These are phyloP conservation scores for Tringa solitaria DNA, from an alignment of 2,113 vertebrate species.

Conservation along the genomic window DNA sequence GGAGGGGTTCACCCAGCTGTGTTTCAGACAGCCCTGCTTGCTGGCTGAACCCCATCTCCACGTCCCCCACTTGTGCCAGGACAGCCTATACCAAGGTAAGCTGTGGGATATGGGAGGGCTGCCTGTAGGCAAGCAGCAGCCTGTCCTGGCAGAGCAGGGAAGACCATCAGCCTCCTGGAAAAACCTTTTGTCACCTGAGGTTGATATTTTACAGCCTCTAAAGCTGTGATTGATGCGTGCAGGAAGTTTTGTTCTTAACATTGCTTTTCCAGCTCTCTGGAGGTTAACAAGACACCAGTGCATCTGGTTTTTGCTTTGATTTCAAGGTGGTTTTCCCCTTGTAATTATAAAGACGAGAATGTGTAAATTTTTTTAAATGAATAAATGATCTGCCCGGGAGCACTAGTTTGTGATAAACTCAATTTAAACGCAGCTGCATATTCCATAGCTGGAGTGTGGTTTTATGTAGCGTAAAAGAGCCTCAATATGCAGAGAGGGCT, in stretches of 20 bases:
- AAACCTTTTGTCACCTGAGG: not conserved
- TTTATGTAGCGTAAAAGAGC: not conserved
- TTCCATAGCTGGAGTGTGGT: not conserved
- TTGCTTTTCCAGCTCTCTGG: not conserved
- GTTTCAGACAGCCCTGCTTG: not conserved
- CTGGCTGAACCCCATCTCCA: not conserved
- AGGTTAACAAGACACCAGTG: not conserved
- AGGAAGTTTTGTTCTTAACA: not conserved
- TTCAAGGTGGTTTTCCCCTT: not conserved
- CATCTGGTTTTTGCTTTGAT: not conserved
- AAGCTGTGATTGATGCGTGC: not conserved
- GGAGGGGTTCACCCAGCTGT: not conserved
- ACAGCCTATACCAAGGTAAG: not conserved
- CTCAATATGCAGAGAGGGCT: not conserved
- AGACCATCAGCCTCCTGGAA: not conserved
- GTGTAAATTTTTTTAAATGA: not conserved
- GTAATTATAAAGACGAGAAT: not conserved
- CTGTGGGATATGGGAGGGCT: not conserved
- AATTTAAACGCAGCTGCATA: not conserved
- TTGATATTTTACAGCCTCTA: not conserved
- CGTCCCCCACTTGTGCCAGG: accelerated
- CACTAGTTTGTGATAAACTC: not conserved
- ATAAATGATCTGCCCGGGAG: not conserved
- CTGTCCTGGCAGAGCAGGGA: not conserved
- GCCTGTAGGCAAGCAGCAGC: not conserved